Percentiles rank a stretch among this genome's conserved stretches.
These are phyloP conservation scores for Ectobius pallidus DNA, from an alignment of 2,888 invertebrate species.

Conservation along the genomic window DNA sequence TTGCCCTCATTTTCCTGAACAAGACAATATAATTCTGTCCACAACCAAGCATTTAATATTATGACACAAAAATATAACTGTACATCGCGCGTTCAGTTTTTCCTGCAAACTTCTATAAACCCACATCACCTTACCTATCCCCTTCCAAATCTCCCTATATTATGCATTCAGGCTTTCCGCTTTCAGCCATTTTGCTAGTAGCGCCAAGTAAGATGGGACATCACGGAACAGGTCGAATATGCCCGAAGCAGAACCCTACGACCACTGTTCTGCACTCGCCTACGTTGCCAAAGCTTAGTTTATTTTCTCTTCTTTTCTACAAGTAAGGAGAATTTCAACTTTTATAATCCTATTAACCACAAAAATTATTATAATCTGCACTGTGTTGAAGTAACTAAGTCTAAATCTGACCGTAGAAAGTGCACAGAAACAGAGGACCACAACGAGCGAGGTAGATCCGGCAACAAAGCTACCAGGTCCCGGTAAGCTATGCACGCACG, in stretches of 20 bases:
- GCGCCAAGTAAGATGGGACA: not conserved
- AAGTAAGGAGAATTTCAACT: too few relatives aligned
- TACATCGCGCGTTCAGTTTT: too few relatives aligned
- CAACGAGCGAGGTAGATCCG: too few relatives aligned
- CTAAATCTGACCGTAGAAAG: too few relatives aligned
- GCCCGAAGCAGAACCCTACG: constrained; percentile 20
- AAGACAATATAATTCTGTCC: not conserved
- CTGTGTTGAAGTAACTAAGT: too few relatives aligned
- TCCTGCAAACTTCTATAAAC: too few relatives aligned
- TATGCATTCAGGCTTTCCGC: not conserved
- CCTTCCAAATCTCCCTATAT: not conserved
- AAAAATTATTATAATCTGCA: too few relatives aligned
- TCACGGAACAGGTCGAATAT: constrained; percentile 25
- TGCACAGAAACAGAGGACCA: too few relatives aligned
- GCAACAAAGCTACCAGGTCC: not conserved
- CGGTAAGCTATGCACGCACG: constrained; percentile 18
- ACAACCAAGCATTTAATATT: too few relatives aligned
- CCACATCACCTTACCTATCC: not conserved
- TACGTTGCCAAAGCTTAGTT: not conserved
- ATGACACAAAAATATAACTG: too few relatives aligned
- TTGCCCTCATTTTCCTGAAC: not conserved
- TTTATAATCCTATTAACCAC: too few relatives aligned
- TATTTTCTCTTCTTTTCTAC: not conserved
- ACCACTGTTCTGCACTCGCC: not conserved
- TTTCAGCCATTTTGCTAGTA: constrained; percentile 14